A percentile compares a stretch with the other conserved stretches of the same genome.
Conservation (phyloP, 2,113 vertebrate species). For the Erpornis zantholeuca region DNA sequence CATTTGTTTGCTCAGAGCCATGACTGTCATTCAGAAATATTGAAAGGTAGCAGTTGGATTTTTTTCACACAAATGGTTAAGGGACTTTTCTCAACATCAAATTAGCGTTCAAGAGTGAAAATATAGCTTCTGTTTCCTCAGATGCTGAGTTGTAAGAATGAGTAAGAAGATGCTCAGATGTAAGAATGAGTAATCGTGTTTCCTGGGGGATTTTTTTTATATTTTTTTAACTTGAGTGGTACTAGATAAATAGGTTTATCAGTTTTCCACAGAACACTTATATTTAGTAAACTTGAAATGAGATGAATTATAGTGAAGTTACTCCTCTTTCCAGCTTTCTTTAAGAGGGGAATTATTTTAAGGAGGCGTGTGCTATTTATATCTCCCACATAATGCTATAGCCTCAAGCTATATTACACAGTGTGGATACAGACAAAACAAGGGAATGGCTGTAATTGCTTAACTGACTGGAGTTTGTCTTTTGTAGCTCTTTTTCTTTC, state of each 20-base stretch:
- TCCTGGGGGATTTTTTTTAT: neutral
- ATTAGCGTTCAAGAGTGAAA: slow-evolving; percentile 41
- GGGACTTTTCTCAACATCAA: slow-evolving; percentile 48
- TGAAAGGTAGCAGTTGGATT: slow-evolving; percentile 57
- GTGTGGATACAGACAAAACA: neutral
- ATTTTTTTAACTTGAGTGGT: neutral
- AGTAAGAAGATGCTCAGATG: neutral
- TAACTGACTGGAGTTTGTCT: neutral
- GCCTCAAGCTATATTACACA: neutral
- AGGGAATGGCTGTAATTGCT: neutral
- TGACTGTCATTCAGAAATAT: slow-evolving; percentile 58
- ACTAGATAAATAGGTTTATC: slow-evolving; percentile 19
- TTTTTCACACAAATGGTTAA: slow-evolving; percentile 62
- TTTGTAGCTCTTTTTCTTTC: neutral
- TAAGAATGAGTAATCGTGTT: slow-evolving; percentile 38
- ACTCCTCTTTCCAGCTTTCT: neutral
- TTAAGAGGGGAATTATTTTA: neutral
- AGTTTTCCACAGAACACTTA: neutral
- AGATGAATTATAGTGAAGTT: neutral
- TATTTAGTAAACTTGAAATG: slow-evolving; percentile 18
- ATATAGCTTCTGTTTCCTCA: slow-evolving; percentile 40
- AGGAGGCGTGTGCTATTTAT: neutral
- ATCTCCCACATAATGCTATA: neutral
- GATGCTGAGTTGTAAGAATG: slow-evolving; percentile 36
- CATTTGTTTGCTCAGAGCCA: slow-evolving; percentile 47